Conservation (phyloP, 2,888 invertebrate genomes). For the Phanerotoma sp. region DNA sequence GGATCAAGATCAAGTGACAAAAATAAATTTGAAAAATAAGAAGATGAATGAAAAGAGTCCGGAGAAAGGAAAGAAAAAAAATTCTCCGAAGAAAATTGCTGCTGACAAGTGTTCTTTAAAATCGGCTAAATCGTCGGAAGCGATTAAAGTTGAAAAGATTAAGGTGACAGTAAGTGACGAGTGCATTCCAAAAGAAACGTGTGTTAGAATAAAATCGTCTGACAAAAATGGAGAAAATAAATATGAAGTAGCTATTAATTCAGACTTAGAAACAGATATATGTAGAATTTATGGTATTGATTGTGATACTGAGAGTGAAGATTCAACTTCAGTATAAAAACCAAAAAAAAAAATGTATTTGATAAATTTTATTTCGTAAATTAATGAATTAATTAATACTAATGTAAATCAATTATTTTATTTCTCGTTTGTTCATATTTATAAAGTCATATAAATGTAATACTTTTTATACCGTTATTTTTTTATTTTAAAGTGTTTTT, state of each 20-base stretch:
- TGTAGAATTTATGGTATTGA: constrained; percentile 34
- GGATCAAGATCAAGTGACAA: constrained; percentile 21
- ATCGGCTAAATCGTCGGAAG: constrained; percentile 26
- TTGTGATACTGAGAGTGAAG: constrained; percentile 48
- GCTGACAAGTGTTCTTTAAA: constrained; percentile 29
- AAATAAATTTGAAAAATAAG: constrained; percentile 28
- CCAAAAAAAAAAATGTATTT: not conserved
- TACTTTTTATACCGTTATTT: not conserved
- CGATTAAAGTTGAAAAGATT: constrained; percentile 22
- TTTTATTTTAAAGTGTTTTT: no score
- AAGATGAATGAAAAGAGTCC: constrained; percentile 19
- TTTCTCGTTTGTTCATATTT: not conserved
- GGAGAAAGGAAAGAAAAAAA: constrained; percentile 34
- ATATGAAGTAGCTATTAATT: constrained; percentile 42
- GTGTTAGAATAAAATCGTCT: constrained; percentile 42
- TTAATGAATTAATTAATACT: not conserved
- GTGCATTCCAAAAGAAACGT: constrained; percentile 38
- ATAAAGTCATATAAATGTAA: constrained; percentile 1
- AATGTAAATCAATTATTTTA: not conserved
- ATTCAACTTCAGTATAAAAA: constrained; percentile 50
- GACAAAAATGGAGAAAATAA: constrained; percentile 37
- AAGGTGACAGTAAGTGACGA: constrained; percentile 27
- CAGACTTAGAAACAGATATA: constrained; percentile 33
- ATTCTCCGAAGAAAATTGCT: constrained; percentile 35
- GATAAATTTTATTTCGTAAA: not conserved